Base-by-base conservation (phyloP, 2,888 invertebrate species). In the Caenorhabditis plicata region DNA sequence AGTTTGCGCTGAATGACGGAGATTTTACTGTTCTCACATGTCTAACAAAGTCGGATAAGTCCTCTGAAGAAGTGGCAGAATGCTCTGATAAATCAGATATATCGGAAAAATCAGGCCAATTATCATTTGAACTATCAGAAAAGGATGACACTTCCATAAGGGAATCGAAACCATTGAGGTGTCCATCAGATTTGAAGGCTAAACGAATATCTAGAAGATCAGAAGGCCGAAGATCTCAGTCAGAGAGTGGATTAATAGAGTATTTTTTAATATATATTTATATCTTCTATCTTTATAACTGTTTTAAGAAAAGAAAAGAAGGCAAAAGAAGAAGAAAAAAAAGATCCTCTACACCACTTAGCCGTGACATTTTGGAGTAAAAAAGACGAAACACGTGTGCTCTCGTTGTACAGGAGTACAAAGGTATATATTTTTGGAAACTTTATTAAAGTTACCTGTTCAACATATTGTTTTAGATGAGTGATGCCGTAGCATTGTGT, bases 401-500 rank as follows among this genome's bases (percentile, higher is more conserved):
- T 68, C 36, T 64, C 68, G 1, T 20, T 68, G 25, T 68, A 41
- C 33, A 42, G 68, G 45, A 64, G 64, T 51, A 44, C 55, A 3
- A 64, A 62, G 25, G 65, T 65, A 29, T 20, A 20, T 4, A 35
- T 44, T 33, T 5, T 4, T 15, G 13, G 4, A 38, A 32, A 27
- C 15, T 8, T 25, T n/a, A 19, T 23, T 15, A 22, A 13, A 7
- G 0, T 19, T 9, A 11, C 38, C 25, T 9, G 7, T 33, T 32
- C 23, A 11, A 4, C 4, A 29, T 32, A 8, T 29, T 23, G 15
- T 33, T 66, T 25, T 42, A 68, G 65, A 46, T 69, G 2, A 49
- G 64, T 17, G 64, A 67, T 46, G 67, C 62, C 9, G 63, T 67
- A 1, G 69, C 58, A 2, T 49, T 69, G 0, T 69, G 69, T 32